These are phyloP conservation scores for Virgularia gustaviana DNA, from an alignment of 92 coral and sea anemone species.

Conservation along the genomic window DNA sequence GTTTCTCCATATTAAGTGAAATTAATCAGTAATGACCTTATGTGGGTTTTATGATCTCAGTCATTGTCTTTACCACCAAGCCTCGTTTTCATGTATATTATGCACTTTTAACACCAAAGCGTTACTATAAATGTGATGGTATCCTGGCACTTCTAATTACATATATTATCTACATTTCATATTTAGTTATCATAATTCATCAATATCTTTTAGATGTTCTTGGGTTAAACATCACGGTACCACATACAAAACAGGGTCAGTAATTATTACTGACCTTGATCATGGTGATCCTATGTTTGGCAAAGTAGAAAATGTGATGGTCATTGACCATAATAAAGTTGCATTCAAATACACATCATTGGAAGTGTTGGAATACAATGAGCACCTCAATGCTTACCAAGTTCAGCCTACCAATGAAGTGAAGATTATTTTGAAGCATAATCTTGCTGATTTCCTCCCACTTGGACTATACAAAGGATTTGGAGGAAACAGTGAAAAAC, in stretches of 20 bases:
- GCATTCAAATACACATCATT: constrained; percentile 35
- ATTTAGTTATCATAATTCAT: too few species aligned
- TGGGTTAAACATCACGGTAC: background rate
- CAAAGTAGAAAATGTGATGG: constrained; percentile 32
- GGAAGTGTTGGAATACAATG: constrained; percentile 23
- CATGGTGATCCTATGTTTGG: constrained; percentile 54
- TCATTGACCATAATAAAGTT: constrained; percentile 40
- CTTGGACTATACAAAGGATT: constrained; percentile 55
- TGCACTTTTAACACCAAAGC: too few species aligned
- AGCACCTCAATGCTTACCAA: constrained; percentile 62
- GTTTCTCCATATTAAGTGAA: too few species aligned
- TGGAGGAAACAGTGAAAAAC: constrained; percentile 37
- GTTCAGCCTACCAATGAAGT: constrained; percentile 29
- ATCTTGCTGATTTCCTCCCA: constrained; percentile 57
- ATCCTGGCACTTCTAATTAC: too few species aligned
- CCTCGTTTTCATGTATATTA: too few species aligned
- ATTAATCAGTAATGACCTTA: too few species aligned
- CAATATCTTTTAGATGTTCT: background rate
- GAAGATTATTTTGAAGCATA: constrained; percentile 36
- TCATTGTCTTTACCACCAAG: too few species aligned
- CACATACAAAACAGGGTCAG: background rate
- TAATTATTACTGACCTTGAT: constrained; percentile 25
- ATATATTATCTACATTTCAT: too few species aligned
- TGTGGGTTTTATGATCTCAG: too few species aligned
- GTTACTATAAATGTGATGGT: too few species aligned